These are phyloP conservation scores for Eubasilissa regina DNA, from an alignment of 1,140 invertebrate genomes.

Conservation along the genomic window DNA sequence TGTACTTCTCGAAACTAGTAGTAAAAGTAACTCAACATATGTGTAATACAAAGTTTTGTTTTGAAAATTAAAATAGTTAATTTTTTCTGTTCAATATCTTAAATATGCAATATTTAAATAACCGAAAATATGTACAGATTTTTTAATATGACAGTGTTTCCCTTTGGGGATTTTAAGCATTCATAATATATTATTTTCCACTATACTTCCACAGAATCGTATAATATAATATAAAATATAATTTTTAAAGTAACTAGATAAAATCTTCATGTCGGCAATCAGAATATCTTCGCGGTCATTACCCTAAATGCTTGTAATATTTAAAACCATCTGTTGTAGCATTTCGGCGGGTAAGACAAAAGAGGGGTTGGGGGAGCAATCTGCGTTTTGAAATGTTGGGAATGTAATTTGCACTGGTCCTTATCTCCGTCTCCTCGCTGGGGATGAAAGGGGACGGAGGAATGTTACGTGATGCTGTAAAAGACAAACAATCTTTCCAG, in stretches of 20 bases:
- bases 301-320: constrained; percentile 56
- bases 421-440: constrained; percentile 45
- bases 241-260: constrained; percentile 17
- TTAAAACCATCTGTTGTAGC: constrained; percentile 51
- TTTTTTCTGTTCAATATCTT: too few species aligned
- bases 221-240: neutral
- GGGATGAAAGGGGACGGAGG: constrained; percentile 21
- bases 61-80: too few species aligned
- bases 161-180: too few species aligned
- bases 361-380: constrained; percentile 44
- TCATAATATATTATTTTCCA: too few species aligned
- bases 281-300: constrained; percentile 53
- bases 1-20: too few species aligned
- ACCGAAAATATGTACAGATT: too few species aligned
- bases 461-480: constrained; percentile 46
- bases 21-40: too few species aligned
- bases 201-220: too few species aligned
- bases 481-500: constrained; percentile 33
- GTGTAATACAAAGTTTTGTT: too few species aligned
- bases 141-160: too few species aligned
- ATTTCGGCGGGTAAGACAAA: constrained; percentile 24
- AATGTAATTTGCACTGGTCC: constrained; percentile 61
- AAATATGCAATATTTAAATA: too few species aligned
- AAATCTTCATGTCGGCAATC: constrained; percentile 37
- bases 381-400: constrained; percentile 59